Conservation (phyloP, 2,797 vertebrate species). For the Acrossocheilus wenchowensis region DNA sequence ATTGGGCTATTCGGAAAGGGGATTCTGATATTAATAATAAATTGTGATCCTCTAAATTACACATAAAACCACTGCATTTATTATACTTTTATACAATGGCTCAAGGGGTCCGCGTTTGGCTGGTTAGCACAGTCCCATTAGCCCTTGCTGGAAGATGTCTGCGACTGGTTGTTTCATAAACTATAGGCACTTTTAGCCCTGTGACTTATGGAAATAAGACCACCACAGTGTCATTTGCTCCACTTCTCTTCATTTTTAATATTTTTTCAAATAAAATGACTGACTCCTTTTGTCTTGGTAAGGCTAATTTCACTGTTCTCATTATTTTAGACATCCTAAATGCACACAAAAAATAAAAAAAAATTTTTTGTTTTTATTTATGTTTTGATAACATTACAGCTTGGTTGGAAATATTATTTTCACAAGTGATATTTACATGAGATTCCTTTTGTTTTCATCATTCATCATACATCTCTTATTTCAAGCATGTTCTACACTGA, state of each 20-base stretch:
- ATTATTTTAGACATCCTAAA: neutral
- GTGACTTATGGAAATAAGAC: neutral
- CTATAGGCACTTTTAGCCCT: neutral
- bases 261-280: neutral
- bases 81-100: conserved; percentile 19
- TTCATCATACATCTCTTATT: neutral
- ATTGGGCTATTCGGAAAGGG: conserved; percentile 15
- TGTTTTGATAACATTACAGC: neutral
- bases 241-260: neutral
- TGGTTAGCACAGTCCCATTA: neutral
- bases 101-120: neutral
- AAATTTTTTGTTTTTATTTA: neutral
- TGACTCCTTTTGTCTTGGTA: neutral
- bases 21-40: conserved; percentile 32
- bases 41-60: conserved; percentile 21
- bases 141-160: neutral
- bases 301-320: neutral
- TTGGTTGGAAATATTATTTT: neutral
- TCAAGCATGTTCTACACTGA: neutral
- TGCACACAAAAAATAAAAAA: neutral
- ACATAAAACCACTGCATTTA: conserved; percentile 27
- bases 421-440: neutral
- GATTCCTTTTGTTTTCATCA: neutral
- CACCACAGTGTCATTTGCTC: neutral
- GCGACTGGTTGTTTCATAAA: neutral